These are phyloP conservation scores for Recurvirostra avosetta DNA, from an alignment of 2,113 vertebrate species.

Conservation along the genomic window DNA sequence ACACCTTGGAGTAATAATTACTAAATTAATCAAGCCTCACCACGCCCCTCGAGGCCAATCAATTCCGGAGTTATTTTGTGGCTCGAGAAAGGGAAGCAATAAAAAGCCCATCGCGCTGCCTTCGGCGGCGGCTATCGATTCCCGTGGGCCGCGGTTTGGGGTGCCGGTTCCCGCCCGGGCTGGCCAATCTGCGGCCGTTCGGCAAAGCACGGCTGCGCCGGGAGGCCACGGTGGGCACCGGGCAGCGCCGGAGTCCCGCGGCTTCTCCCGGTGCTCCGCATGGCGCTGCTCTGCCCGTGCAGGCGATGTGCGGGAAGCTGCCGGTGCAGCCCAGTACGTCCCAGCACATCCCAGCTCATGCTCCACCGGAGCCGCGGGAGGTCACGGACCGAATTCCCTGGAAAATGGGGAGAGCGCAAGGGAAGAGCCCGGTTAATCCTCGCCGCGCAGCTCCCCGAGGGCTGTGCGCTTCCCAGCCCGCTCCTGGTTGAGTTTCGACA, in stretches of 20 bases:
- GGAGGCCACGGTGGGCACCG: too few relatives aligned
- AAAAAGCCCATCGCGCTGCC: too few relatives aligned
- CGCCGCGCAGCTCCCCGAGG: background rate
- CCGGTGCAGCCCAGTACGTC: too few relatives aligned
- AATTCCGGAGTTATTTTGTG: background rate
- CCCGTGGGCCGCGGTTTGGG: too few relatives aligned
- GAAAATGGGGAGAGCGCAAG: background rate
- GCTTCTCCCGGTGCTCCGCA: too few relatives aligned
- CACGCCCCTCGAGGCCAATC: background rate
- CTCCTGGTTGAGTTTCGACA: background rate
- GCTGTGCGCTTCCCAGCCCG: background rate
- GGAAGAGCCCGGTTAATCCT: background rate
- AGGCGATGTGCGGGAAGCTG: too few relatives aligned
- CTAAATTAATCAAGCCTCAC: background rate
- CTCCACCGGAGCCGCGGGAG: background rate
- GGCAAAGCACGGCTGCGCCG: too few relatives aligned
- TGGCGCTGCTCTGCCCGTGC: too few relatives aligned
- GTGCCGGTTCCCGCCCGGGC: too few relatives aligned
- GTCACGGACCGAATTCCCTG: background rate
- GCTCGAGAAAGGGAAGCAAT: accelerated
- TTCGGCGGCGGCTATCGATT: too few relatives aligned
- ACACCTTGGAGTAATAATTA: background rate
- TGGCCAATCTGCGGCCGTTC: too few relatives aligned
- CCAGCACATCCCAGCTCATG: background rate
- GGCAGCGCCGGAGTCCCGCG: too few relatives aligned